These are phyloP conservation scores for Lithobates pipiens DNA, from an alignment of 2,797 vertebrate genomes.

Conservation along the genomic window DNA sequence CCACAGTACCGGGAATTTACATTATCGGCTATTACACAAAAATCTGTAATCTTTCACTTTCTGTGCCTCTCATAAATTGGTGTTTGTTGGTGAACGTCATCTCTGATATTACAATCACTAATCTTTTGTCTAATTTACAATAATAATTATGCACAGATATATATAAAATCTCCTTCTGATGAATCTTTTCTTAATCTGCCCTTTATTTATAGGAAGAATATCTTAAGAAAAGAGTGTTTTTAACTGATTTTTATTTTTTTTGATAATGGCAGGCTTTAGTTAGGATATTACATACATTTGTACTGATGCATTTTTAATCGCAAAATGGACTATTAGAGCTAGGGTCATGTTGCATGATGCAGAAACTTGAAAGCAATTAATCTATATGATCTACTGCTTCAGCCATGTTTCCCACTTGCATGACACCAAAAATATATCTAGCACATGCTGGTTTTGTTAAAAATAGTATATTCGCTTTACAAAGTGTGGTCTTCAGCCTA, in stretches of 20 bases:
- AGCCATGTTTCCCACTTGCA: background rate
- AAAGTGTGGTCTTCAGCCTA: background rate
- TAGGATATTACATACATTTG: background rate
- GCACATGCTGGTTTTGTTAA: background rate
- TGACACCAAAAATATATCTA: background rate
- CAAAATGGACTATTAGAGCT: too few relatives aligned
- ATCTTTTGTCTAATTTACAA: too few relatives aligned
- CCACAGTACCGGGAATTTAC: background rate
- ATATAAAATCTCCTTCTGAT: too few relatives aligned
- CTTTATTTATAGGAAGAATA: background rate
- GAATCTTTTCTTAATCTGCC: too few relatives aligned
- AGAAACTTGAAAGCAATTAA: background rate
- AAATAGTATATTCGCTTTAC: background rate
- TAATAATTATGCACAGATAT: too few relatives aligned
- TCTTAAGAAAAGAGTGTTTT: background rate
- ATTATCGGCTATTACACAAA: background rate
- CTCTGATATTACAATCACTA: background rate
- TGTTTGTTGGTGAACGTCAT: background rate
- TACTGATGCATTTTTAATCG: background rate
- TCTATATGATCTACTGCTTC: background rate
- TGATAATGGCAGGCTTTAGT: background rate
- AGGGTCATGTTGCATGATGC: background rate
- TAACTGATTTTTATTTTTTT: background rate
- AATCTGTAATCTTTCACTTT: background rate
- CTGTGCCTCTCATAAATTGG: background rate